Evolutionary conservation across 2,113 vertebrate species (phyloP).

Genomic region (Hassar affinis): DNA sequence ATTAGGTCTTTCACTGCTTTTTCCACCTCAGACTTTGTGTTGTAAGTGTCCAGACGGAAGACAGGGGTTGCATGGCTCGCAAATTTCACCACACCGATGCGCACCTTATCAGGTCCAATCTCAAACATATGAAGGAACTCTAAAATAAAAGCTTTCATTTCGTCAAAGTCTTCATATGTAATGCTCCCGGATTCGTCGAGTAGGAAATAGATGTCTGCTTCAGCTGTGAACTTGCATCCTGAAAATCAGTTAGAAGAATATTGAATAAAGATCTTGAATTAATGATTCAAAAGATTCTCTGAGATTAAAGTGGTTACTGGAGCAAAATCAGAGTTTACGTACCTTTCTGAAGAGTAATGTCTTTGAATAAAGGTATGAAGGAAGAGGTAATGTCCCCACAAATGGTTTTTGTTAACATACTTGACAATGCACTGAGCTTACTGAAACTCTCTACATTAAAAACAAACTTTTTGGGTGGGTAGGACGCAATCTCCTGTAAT

Average conservation of each 20-base stretch:
- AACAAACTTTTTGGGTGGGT: constrained; percentile 71
- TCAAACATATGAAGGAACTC: constrained; percentile 71
- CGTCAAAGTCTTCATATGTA: constrained; percentile 64
- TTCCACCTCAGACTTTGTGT: constrained; percentile 56
- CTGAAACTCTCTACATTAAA: constrained; percentile 68
- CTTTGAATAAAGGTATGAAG: not conserved
- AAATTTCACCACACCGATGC: constrained; percentile 79
- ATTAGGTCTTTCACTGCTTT: constrained; percentile 65
- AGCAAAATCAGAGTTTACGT: not conserved
- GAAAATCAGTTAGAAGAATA: not conserved
- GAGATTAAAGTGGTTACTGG: not conserved
- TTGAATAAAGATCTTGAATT: not conserved
- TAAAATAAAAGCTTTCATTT: constrained; percentile 81
- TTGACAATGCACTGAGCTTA: constrained; percentile 65
- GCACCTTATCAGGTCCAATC: constrained; percentile 70
- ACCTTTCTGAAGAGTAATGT: constrained; percentile 28
- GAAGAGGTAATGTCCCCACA: constrained; percentile 67
- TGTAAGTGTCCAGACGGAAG: constrained; percentile 62
- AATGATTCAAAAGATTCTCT: not conserved
- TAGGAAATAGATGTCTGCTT: constrained; percentile 86
- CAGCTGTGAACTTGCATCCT: constrained; percentile 77
- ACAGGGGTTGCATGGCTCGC: constrained; percentile 57
- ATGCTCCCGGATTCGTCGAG: constrained; percentile 84
- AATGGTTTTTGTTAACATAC: constrained; percentile 67
- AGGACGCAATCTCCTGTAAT: constrained; percentile 72